Evolutionary conservation across 2,888 invertebrate genomes (phyloP).

Genomic region (Drosophila meridiana): DNA sequence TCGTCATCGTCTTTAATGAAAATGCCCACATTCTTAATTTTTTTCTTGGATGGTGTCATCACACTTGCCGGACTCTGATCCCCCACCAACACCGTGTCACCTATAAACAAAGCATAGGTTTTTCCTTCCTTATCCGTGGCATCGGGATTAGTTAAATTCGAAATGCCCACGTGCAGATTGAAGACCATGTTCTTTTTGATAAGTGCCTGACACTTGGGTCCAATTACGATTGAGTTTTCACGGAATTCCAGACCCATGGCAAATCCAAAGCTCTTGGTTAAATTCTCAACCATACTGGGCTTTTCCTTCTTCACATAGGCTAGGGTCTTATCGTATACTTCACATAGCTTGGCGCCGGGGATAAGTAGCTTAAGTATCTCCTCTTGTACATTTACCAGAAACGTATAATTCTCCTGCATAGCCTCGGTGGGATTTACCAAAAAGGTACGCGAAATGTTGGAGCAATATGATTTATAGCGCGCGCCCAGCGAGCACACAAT

Average conservation of each 20-base stretch:
- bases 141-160: conserved; percentile 92
- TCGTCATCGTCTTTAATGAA: conserved; percentile 96
- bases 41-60: conserved; percentile 96
- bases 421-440: conserved; percentile 95
- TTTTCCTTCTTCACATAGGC: conserved; percentile 94
- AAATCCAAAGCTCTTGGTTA: conserved; percentile 98
- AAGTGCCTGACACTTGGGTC: conserved; percentile 92
- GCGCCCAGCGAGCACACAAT: conserved; percentile 98
- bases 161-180: conserved; percentile 96
- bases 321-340: conserved; percentile 94
- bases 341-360: conserved; percentile 92
- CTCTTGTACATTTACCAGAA: conserved; percentile 94
- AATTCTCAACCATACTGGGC: conserved; percentile 92
- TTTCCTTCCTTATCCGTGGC: conserved; percentile 95
- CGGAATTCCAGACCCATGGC: conserved; percentile 99
- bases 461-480: conserved; percentile 98
- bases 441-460: conserved; percentile 98
- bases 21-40: conserved; percentile 97
- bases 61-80: conserved; percentile 94
- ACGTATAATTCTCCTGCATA: conserved; percentile 95
- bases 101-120: conserved; percentile 96
- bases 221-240: conserved; percentile 96
- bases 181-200: conserved; percentile 98
- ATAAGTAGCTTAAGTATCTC: conserved; percentile 94
- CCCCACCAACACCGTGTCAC: conserved; percentile 98